These are phyloP conservation scores for Anastrepha ludens DNA, from an alignment of 1,140 invertebrate genomes.

Conservation along the genomic window DNA sequence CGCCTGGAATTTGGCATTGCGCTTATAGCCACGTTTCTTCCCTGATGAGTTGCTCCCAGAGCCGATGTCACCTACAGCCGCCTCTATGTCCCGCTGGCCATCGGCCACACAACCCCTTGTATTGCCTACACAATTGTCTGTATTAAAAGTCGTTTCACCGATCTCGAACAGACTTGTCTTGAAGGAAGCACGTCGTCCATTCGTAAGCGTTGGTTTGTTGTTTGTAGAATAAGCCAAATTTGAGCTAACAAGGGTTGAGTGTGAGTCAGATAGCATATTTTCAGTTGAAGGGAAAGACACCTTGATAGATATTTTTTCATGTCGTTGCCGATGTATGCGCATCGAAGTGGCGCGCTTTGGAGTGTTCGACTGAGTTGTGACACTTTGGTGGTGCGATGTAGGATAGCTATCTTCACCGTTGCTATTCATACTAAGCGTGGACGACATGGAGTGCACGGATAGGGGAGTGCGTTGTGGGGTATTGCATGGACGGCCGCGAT, in stretches of 20 bases:
- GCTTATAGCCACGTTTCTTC: slow-evolving; percentile 74
- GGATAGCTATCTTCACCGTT: slow-evolving; percentile 62
- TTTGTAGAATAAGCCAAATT: slow-evolving; percentile 76
- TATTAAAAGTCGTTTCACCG: slow-evolving; percentile 69
- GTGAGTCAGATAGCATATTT: slow-evolving; percentile 76
- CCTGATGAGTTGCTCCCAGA: slow-evolving; percentile 67
- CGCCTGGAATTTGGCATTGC: slow-evolving; percentile 76
- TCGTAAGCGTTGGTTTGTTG: slow-evolving; percentile 60
- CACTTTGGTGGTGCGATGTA: slow-evolving; percentile 55
- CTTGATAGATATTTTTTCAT: slow-evolving; percentile 87
- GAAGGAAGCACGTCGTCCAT: slow-evolving; percentile 64
- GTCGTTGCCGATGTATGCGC: slow-evolving; percentile 75
- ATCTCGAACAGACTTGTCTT: slow-evolving; percentile 71
- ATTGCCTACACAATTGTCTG: slow-evolving; percentile 60
- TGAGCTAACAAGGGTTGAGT: slow-evolving; percentile 73
- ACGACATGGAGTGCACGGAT: slow-evolving; percentile 72
- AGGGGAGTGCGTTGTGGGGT: slow-evolving; percentile 68
- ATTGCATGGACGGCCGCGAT: slow-evolving; percentile 80
- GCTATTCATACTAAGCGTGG: slow-evolving; percentile 70
- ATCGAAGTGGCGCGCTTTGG: slow-evolving; percentile 58
- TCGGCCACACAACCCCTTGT: slow-evolving; percentile 58
- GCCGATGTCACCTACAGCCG: slow-evolving; percentile 64
- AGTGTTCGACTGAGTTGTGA: background rate
- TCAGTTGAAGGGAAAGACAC: slow-evolving; percentile 88
- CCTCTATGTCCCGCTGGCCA: slow-evolving; percentile 59